Evolutionary conservation across 2,113 vertebrate genomes (phyloP).

Genomic region (Sapajus apella): DNA sequence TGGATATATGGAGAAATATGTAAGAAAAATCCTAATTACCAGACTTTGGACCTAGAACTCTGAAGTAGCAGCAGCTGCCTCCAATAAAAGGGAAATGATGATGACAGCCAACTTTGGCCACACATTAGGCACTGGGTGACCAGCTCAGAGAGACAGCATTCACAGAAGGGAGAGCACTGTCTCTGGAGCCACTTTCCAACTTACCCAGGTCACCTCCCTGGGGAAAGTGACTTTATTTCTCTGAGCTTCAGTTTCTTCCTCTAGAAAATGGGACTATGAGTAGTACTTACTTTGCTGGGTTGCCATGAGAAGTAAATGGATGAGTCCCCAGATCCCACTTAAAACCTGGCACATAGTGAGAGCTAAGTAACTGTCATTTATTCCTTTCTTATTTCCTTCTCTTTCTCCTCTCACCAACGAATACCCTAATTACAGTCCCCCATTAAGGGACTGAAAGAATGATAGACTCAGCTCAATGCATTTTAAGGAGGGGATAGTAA

Average conservation of each 20-base stretch:
- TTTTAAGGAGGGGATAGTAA: conserved; percentile 68
- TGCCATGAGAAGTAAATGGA: neutral
- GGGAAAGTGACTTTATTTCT: neutral
- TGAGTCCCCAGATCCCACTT: too few relatives aligned
- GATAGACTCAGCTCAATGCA: conserved; percentile 38
- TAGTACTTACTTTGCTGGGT: neutral
- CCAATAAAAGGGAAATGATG: neutral
- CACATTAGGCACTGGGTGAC: neutral
- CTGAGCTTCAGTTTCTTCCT: neutral
- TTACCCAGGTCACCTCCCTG: neutral
- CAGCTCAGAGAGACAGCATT: neutral
- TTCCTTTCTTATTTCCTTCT: neutral
- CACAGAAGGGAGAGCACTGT: too few relatives aligned
- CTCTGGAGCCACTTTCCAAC: neutral
- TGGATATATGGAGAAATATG: neutral
- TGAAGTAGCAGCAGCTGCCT: neutral
- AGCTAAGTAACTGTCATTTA: neutral
- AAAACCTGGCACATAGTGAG: neutral
- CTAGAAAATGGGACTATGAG: neutral
- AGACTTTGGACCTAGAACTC: neutral
- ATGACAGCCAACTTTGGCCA: too few relatives aligned
- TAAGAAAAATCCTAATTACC: neutral
- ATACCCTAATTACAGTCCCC: neutral
- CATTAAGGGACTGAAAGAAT: neutral
- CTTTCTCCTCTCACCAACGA: neutral